Conservation (phyloP, 2,113 vertebrate genomes). For the Melanocharis versteri region DNA sequence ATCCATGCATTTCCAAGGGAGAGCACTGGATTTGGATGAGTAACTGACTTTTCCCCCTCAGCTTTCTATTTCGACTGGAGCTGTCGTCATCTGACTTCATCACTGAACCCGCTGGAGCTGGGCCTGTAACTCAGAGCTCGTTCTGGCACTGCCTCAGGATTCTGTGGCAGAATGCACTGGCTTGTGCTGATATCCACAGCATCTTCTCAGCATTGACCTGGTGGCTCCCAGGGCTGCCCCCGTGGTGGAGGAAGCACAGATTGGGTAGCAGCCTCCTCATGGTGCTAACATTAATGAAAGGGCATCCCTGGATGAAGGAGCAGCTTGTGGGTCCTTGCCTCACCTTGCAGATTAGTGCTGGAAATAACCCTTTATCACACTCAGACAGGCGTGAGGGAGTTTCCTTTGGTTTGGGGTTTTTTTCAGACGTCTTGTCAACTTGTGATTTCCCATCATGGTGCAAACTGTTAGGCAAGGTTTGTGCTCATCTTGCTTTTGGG, state of each 20-base stretch:
- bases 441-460: not conserved
- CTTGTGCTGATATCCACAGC: not conserved
- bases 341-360: not conserved
- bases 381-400: not conserved
- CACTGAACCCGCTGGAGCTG: not conserved
- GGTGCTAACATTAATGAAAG: not conserved
- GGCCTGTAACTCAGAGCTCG: fast-evolving
- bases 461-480: not conserved
- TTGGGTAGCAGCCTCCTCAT: not conserved
- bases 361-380: not conserved
- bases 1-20: not conserved
- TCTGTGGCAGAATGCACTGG: fast-evolving
- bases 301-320: not conserved
- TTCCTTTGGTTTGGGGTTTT: not conserved
- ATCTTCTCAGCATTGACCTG: not conserved
- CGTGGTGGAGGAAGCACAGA: fast-evolving
- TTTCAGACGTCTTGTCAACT: not conserved
- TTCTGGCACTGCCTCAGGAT: not conserved
- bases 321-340: not conserved
- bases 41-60: not conserved
- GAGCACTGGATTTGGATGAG: not conserved
- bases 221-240: not conserved
- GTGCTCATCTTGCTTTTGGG: not conserved
- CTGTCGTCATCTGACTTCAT: not conserved
- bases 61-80: not conserved